Evolutionary conservation across 1,140 invertebrate genomes (phyloP).

Genomic region (Drosophila azteca): DNA sequence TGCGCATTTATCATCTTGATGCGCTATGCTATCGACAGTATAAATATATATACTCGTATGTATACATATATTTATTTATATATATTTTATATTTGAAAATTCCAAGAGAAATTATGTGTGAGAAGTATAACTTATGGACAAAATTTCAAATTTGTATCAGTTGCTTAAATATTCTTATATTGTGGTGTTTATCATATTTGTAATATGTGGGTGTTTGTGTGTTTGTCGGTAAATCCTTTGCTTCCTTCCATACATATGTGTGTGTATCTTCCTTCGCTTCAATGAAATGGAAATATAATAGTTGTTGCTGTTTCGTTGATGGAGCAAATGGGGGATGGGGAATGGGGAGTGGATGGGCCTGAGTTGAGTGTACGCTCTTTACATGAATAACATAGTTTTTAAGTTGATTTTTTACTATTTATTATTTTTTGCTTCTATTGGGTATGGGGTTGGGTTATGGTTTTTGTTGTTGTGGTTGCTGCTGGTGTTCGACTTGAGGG

Average conservation of each 20-base stretch:
- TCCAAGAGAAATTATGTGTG: conserved; percentile 71
- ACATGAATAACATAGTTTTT: conserved; percentile 56
- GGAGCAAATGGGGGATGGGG: background rate
- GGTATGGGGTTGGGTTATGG: conserved; percentile 17
- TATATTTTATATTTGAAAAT: conserved; percentile 43
- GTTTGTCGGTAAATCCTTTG: conserved; percentile 37
- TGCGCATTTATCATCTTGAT: conserved; percentile 46
- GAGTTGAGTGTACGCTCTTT: conserved; percentile 38
- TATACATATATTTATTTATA: conserved; percentile 32
- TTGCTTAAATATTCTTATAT: conserved; percentile 57
- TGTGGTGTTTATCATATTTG: conserved; percentile 65
- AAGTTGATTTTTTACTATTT: conserved; percentile 57
- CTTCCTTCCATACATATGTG: too few species aligned
- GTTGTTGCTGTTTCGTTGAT: conserved; percentile 23
- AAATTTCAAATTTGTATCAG: conserved; percentile 65
- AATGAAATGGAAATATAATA: conserved; percentile 25
- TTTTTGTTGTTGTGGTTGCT: conserved; percentile 8
- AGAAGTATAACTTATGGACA: conserved; percentile 63
- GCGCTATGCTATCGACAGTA: conserved; percentile 32
- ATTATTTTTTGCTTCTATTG: conserved; percentile 59
- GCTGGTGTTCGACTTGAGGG: conserved; percentile 23
- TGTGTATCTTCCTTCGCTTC: conserved; percentile 20
- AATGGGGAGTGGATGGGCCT: conserved; percentile 5
- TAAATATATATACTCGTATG: conserved; percentile 16
- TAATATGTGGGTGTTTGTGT: conserved; percentile 46